phyloP scores from a whole-genome alignment of 2,888 invertebrate species.

The Dichetophora obliterata region DNA sequence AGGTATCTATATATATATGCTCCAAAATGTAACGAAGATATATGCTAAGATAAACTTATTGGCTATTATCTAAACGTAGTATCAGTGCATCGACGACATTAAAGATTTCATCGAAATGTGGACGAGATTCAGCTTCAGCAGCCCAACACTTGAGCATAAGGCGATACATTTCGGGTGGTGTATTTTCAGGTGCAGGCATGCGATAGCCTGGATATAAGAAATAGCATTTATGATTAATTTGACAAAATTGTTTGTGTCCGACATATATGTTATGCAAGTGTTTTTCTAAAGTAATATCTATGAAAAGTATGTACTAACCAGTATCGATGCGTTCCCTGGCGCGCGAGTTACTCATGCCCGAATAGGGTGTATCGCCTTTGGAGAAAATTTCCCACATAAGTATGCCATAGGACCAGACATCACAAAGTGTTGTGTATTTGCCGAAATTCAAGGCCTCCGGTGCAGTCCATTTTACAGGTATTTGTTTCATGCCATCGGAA shows the following conservation, averaged over 20 bases:
- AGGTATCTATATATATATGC: not conserved
- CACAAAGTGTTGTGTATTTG: constrained; percentile 95
- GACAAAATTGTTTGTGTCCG: not conserved
- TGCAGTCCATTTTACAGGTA: constrained; percentile 98
- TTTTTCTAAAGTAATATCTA: too few relatives aligned
- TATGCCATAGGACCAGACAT: constrained; percentile 98
- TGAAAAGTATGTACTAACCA: constrained; percentile 72
- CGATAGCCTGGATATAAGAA: constrained; percentile 81
- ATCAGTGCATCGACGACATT: constrained; percentile 80
- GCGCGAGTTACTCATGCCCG: constrained; percentile 93
- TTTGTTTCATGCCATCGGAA: constrained; percentile 98
- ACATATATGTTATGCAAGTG: too few relatives aligned
- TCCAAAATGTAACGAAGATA: not conserved
- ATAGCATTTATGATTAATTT: not conserved
- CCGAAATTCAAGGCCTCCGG: constrained; percentile 97
- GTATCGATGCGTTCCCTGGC: constrained; percentile 94
- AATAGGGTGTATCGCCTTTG: constrained; percentile 92
- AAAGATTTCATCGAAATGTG: constrained; percentile 91
- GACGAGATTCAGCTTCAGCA: constrained; percentile 90
- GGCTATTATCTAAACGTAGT: constrained; percentile 65
- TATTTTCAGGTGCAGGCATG: constrained; percentile 92
- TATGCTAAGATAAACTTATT: constrained; percentile 47
- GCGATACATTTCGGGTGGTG: constrained; percentile 89
- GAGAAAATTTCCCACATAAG: constrained; percentile 98
- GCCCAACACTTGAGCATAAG: constrained; percentile 96